phyloP scores from a whole-genome alignment of 2,797 vertebrate genomes.

The Aplochiton taeniatus region DNA sequence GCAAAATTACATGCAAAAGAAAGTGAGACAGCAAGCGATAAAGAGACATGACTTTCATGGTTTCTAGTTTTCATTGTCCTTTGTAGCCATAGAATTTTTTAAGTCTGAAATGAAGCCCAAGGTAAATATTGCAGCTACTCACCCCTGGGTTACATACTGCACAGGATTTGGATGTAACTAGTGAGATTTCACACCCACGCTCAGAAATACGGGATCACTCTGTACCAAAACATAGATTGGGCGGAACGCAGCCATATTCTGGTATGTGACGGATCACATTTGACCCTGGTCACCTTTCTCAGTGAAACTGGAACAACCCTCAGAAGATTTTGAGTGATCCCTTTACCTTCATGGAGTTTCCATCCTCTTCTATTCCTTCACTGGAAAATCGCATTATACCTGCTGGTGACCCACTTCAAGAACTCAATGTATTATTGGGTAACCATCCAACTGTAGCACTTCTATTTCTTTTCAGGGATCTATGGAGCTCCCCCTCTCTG shows the following conservation, averaged over 20 bases:
- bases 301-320: slow-evolving; percentile 1
- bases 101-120: neutral
- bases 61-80: too few species aligned
- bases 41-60: neutral
- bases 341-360: slow-evolving; percentile 1
- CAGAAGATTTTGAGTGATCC: slow-evolving; percentile 19
- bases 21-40: neutral
- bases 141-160: too few species aligned
- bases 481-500: slow-evolving; percentile 1
- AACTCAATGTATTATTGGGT: neutral
- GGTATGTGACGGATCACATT: too few species aligned
- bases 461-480: slow-evolving; percentile 9
- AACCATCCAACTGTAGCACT: neutral
- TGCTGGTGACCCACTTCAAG: slow-evolving; percentile 1
- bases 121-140: too few species aligned
- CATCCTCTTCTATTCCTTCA: slow-evolving; percentile 2
- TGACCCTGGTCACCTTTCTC: neutral
- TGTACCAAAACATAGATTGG: too few species aligned
- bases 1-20: neutral
- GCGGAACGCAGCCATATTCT: too few species aligned
- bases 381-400: slow-evolving; percentile 26
- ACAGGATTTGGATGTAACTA: too few species aligned
- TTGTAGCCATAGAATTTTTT: neutral
- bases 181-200: too few species aligned
- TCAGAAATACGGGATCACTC: too few species aligned